Evolutionary conservation across 2,888 invertebrate genomes (phyloP).

Genomic region (Sminthurinus aureus): DNA sequence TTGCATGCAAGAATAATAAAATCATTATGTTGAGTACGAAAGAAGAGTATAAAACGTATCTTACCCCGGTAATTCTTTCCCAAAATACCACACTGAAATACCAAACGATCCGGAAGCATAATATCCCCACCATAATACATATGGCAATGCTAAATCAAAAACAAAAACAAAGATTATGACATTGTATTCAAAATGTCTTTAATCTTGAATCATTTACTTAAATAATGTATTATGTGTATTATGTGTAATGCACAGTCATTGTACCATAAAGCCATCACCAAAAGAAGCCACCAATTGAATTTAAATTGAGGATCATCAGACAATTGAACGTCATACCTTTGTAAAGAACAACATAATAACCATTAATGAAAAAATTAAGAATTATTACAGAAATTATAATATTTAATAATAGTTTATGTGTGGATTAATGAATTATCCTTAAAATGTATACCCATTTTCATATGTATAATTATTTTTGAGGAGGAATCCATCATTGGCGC

Average conservation of each 20-base stretch:
- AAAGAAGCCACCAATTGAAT: conserved; percentile 40
- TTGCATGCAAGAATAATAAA: no score
- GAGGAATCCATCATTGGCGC: conserved; percentile 8
- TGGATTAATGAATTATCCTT: not conserved
- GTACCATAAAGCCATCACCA: not conserved
- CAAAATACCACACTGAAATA: conserved; percentile 25
- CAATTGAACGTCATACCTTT: conserved; percentile 33
- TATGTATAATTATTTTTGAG: conserved; percentile 29
- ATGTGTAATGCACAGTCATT: no score
- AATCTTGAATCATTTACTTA: no score
- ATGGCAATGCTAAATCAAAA: conserved; percentile 33
- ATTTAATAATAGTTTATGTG: no score
- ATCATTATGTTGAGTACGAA: not conserved
- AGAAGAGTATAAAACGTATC: not conserved
- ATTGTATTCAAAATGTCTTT: not conserved
- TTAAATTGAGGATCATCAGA: conserved; percentile 10
- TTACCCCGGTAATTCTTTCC: conserved; percentile 22
- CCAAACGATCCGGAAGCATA: no score
- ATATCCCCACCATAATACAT: no score
- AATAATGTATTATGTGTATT: no score
- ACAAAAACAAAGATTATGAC: conserved; percentile 33
- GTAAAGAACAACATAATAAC: not conserved
- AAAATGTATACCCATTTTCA: conserved; percentile 22
- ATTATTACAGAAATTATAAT: no score
- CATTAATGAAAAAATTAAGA: no score